Evolutionary conservation across 2,888 invertebrate species (phyloP), one percentile per base, ranked within the genome.

Genomic region (Dicranocentrus wangi): DNA sequence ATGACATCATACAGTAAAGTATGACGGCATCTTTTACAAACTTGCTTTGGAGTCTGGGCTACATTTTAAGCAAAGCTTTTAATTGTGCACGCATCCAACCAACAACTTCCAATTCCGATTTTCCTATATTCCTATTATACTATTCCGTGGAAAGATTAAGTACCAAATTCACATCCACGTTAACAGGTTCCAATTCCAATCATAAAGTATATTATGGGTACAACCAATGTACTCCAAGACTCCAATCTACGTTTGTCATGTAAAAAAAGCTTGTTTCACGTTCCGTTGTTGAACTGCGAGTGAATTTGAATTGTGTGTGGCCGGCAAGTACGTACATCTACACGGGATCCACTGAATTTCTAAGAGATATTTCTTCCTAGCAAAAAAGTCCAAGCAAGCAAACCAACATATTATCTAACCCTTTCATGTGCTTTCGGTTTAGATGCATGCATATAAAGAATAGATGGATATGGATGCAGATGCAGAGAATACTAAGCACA

Each of bases 241-340:
- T n/a, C n/a, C n/a, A n/a, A n/a, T n/a, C n/a, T n/a, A n/a, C 39
- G 13, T 39, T 8, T 13, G 7, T 39, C 39, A 39, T 39, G 5
- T 39, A 13, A 39, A 13, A 39, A 13, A 5, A 39, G 5, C 13
- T 8, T 39, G 13, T 39, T 13, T 39, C 7, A 5, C 7, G 13
- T 39, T 8, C 39, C n/a, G n/a, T 39, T 39, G 39, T 39, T 39
- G 13, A 39, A 39, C 5, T 39, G 39, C 13, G 39, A 39, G n/a
- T 39, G 39, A 5, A 13, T 39, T 13, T 39, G 39, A 39, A 8
- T 39, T 39, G n/a, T n/a, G n/a, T n/a, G n/a, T 51, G n/a, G 7
- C n/a, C 17, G 51, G 1, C n/a, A 19, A n/a, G 51, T 47, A 51
- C 47, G 27, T 66, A 66, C 66, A 66, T 66, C 66, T 66, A 66